phyloP scores from a whole-genome alignment of 2,888 invertebrate species.

The Xestia c-nigrum region DNA sequence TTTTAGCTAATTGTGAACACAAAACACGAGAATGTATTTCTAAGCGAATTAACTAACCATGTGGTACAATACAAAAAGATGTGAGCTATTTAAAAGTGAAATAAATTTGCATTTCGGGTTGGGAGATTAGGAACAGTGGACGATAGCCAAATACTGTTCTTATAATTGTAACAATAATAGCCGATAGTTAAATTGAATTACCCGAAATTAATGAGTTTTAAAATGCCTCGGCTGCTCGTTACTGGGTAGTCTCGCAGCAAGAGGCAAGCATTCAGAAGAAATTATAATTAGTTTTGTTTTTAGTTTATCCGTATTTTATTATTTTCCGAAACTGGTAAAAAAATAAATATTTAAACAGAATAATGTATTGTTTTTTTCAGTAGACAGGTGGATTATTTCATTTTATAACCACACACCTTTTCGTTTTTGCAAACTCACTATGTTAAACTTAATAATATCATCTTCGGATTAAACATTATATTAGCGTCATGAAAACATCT shows the following conservation, averaged over 20 bases:
- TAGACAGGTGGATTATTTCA: background rate
- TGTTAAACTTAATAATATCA: slow-evolving; percentile 3
- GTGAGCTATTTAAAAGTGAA: slow-evolving; percentile 56
- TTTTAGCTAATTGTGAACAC: too few relatives aligned
- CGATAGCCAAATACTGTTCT: slow-evolving; percentile 61
- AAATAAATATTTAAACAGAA: background rate
- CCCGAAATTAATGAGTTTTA: slow-evolving; percentile 34
- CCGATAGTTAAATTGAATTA: slow-evolving; percentile 48
- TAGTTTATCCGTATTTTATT: background rate
- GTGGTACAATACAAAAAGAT: slow-evolving; percentile 41
- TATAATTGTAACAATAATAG: slow-evolving; percentile 58
- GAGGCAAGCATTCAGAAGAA: background rate
- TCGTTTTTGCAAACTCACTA: background rate
- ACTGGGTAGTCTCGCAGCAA: background rate
- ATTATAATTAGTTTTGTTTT: background rate
- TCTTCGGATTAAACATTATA: slow-evolving; percentile 41
- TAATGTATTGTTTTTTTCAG: background rate
- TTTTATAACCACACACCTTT: background rate
- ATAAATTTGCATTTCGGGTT: slow-evolving; percentile 61
- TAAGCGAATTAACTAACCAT: slow-evolving; percentile 39
- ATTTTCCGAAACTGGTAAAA: background rate
- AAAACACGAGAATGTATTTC: slow-evolving; percentile 20
- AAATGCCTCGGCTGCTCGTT: slow-evolving; percentile 25
- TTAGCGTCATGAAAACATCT: slow-evolving; percentile 38
- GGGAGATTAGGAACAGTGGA: slow-evolving; percentile 58